Percentiles rank a stretch among this genome's conserved stretches.
phyloP scores from a whole-genome alignment of 2,888 invertebrate species.

The Cephonodes hylas region DNA sequence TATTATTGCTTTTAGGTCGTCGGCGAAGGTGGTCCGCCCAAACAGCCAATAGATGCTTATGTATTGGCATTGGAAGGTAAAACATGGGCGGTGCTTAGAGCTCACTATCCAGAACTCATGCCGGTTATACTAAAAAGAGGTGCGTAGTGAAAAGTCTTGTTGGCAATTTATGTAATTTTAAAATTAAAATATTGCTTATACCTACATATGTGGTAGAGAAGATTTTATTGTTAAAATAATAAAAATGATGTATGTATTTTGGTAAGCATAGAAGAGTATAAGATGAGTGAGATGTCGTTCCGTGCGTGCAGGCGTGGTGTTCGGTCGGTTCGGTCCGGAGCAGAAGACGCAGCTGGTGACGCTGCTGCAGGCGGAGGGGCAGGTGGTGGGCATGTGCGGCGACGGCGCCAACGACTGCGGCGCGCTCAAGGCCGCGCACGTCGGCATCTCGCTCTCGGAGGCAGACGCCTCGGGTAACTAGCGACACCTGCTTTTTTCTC shows the following conservation, averaged over 20 bases:
- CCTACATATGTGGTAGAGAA: background rate
- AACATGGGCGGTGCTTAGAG: conserved; percentile 87
- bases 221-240: too few relatives aligned
- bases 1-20: conserved; percentile 52
- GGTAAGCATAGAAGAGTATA: too few relatives aligned
- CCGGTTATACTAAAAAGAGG: conserved; percentile 81
- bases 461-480: conserved; percentile 87
- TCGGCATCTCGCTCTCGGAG: conserved; percentile 93
- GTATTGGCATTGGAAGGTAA: conserved; percentile 86
- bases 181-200: background rate
- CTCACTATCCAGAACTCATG: conserved; percentile 86
- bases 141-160: conserved; percentile 24
- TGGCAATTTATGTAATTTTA: too few relatives aligned
- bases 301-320: conserved; percentile 83
- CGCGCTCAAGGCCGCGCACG: conserved; percentile 92
- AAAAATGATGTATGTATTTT: too few relatives aligned
- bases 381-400: conserved; percentile 87
- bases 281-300: background rate
- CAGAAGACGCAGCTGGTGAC: conserved; percentile 89
- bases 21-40: conserved; percentile 68
- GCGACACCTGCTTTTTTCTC: background rate
- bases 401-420: conserved; percentile 94
- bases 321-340: conserved; percentile 91
- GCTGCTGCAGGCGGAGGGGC: conserved; percentile 85
- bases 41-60: conserved; percentile 64